These are phyloP conservation scores for Sinhomidia bicolor DNA, from an alignment of 2,888 invertebrate species.

Conservation along the genomic window DNA sequence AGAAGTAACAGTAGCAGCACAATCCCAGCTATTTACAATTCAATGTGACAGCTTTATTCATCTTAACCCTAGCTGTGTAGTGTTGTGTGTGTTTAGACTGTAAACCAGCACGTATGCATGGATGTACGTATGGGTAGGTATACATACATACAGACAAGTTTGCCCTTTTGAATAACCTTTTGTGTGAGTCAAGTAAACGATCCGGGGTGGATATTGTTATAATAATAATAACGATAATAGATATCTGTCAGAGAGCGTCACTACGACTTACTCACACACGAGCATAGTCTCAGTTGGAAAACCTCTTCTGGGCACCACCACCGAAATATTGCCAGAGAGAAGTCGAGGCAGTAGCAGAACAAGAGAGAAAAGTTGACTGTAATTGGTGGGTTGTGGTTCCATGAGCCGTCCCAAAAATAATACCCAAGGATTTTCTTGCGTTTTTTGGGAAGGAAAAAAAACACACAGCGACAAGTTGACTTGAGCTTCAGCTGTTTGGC, in stretches of 20 bases:
- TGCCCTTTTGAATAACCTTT: conserved; percentile 50
- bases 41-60: conserved; percentile 29
- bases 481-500: conserved; percentile 4
- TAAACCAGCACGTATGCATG: not conserved
- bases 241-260: conserved; percentile 51
- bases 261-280: conserved; percentile 28
- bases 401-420: conserved; percentile 76
- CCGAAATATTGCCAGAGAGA: not conserved
- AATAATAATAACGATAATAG: conserved; percentile 60
- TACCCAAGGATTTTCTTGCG: conserved; percentile 66
- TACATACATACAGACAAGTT: not conserved
- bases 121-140: conserved; percentile 22
- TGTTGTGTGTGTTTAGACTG: not conserved
- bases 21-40: conserved; percentile 35
- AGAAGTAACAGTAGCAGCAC: not conserved
- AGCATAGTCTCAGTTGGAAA: conserved; percentile 11
- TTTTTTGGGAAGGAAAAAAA: conserved; percentile 47
- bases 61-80: conserved; percentile 41
- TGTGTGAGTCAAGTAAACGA: conserved; percentile 49
- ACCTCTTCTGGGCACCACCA: not conserved
- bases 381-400: conserved; percentile 79
- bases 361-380: conserved; percentile 64
- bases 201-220: conserved; percentile 58
- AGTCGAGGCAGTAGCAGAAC: not conserved
- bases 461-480: conserved; percentile 48